Evolutionary conservation across 2,113 vertebrate genomes (phyloP), one percentile per base, ranked within the genome.

Genomic region (Alexandromys fortis): DNA sequence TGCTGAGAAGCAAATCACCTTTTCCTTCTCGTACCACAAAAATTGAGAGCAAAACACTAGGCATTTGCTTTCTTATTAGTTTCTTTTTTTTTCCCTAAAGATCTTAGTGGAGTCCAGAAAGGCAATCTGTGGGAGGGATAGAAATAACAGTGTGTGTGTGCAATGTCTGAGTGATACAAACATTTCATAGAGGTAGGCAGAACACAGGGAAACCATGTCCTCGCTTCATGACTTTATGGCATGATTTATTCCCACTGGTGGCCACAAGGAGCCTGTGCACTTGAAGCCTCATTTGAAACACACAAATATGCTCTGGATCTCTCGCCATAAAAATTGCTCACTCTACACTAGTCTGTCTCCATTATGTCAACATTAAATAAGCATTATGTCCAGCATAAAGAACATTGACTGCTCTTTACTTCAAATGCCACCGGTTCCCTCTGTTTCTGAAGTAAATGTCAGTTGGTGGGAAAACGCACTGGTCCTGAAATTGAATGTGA

Each of bases 401-500:
- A 91, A 47, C 49, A 95, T 58, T 72, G 35, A 67, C 26, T 77
- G 10, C 3, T 67, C 70, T 97, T 92, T 81, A 89, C 92, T 95
- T 96, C 92, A 93, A 82, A 91, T 86, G 88, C 12, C 88, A 22
- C 30, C 70, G 61, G 72, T 72, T 88, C 33, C 89, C 35, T 52
- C 85, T 83, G 73, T 55, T 94, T 90, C 70, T 93, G 68, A 92
- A 96, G 86, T 58, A 92, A 82, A 86, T 92, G 82, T 94, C 95
- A 95, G 11, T 21, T 73, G 70, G 33, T 13, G 4, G 30, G 85
- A 68, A 77, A 49, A 75, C 30, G n/a, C 8, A 86, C 19, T 19
- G 2, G 21, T 90, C 49, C 79, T 77, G 16, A 8, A 88, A 91
- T n/a, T 95, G 78, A 26, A 96, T 86, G 79, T 52, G 79, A 79